A percentile compares a stretch with the other conserved stretches of the same genome.
These are phyloP conservation scores for Hedya salicella DNA, from an alignment of 2,888 invertebrate genomes.

Conservation along the genomic window DNA sequence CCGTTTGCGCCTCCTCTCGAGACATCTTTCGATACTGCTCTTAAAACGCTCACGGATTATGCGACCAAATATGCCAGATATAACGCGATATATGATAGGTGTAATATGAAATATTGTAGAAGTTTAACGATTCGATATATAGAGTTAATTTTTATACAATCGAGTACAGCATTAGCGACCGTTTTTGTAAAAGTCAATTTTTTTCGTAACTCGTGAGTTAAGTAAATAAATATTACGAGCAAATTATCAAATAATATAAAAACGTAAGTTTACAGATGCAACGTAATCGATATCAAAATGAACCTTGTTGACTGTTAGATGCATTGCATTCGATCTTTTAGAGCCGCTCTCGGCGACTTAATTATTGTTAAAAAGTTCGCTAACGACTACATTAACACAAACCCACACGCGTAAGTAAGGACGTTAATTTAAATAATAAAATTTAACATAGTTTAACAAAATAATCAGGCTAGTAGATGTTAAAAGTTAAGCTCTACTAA, in stretches of 20 bases:
- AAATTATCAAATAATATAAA: conserved; percentile 35
- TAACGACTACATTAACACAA: conserved; percentile 79
- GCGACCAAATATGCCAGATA: conserved; percentile 27
- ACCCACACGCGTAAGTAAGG: conserved; percentile 80
- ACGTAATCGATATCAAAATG: conserved; percentile 50
- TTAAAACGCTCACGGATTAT: conserved; percentile 16
- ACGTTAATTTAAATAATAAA: conserved; percentile 59
- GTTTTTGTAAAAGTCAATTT: conserved; percentile 44
- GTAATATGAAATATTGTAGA: conserved; percentile 27
- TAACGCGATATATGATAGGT: conserved; percentile 27
- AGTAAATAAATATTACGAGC: conserved; percentile 27
- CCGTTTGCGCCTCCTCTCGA: no score
- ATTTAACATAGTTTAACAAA: conserved; percentile 54
- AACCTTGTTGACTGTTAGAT: conserved; percentile 55
- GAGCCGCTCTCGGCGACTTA: conserved; percentile 50
- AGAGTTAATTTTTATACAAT: conserved; percentile 41
- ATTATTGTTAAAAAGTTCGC: conserved; percentile 50
- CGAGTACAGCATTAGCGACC: conserved; percentile 37
- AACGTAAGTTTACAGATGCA: conserved; percentile 36
- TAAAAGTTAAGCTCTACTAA: conserved; percentile 56
- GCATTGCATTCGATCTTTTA: conserved; percentile 54
- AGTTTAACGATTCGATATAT: conserved; percentile 27
- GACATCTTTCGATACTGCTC: conserved; percentile 24
- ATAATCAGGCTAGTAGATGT: conserved; percentile 57
- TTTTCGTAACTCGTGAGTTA: conserved; percentile 40